Evolutionary conservation across 2,113 vertebrate genomes (phyloP).

Genomic region (Pica pica): DNA sequence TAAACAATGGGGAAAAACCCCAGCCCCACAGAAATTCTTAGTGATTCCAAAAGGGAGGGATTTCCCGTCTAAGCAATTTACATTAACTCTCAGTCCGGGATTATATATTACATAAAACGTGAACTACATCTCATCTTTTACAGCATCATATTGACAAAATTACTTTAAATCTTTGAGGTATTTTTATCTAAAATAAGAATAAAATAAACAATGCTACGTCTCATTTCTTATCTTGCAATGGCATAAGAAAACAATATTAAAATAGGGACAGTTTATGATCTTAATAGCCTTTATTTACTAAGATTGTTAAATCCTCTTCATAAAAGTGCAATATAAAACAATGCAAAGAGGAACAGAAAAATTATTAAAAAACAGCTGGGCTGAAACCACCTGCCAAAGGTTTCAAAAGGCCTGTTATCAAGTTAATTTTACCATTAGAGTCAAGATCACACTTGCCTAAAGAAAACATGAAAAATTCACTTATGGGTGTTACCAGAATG

Average conservation of each 20-base stretch:
- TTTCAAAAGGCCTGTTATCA: not conserved
- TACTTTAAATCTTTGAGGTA: not conserved
- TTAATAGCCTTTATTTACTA: not conserved
- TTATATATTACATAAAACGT: not conserved
- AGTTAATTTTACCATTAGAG: not conserved
- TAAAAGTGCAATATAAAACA: not conserved
- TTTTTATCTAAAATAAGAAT: not conserved
- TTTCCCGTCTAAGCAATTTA: not conserved
- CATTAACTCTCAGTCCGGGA: not conserved
- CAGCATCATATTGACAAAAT: not conserved
- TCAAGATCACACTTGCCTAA: slow-evolving; percentile 5
- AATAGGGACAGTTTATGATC: not conserved
- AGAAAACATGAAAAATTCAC: not conserved
- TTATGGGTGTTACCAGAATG: not conserved
- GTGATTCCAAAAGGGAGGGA: not conserved
- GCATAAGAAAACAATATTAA: not conserved
- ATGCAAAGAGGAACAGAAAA: not conserved
- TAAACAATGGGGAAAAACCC: not conserved
- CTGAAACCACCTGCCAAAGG: not conserved
- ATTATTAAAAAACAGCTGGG: not conserved
- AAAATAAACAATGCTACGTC: accelerated
- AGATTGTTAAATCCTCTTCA: not conserved
- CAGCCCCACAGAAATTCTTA: not conserved
- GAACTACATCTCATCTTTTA: not conserved
- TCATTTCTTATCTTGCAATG: not conserved